Base-by-base conservation (phyloP, 2,888 invertebrate genomes). In the Tetanocera ferruginea region DNA sequence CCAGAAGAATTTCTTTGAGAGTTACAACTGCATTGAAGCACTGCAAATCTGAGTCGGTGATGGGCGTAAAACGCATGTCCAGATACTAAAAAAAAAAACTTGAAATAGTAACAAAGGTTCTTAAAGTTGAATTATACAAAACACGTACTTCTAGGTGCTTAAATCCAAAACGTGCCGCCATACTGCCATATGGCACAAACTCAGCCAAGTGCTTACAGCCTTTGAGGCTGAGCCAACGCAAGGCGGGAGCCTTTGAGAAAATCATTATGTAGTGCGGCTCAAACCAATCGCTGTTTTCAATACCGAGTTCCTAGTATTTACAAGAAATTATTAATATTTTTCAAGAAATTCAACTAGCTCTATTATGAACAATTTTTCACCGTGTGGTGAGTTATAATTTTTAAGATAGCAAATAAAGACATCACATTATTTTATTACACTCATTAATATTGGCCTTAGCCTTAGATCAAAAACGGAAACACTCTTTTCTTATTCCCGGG, bases 211-310 rank as follows among this genome's bases (percentile, higher is more conserved):
- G 91, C 76, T 88, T 89, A 84, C 96, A 96, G 55, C 93, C 93
- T 60, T 92, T 91, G 81, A 95, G 88, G 76, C 92, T 91, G 5
- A 96, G 90, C 55, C 92, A 91, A 57, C 92, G 91, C 34, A 96
- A 90, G 6, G 90, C 88, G 1, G 91, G 89, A 85, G 94, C 90
- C 89, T 95, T 96, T 83, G 95, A 94, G 1, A 96, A 90, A 0
- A 94, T 92, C 88, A 96, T 91, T 11, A 96, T 90, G 62, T 93
- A 92, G 78, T 94, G 93, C 0, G 95, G 93, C 73, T 93, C 93
- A 79, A 96, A 91, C 95, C 95, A 96, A 6, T 91, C 90, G 85
- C 95, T 95, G 79, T 93, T 91, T 43, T 94, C 94, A 74, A 96
- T 90, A 84, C 94, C 93, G 69, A 96, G 85, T 67, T 93, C 92